Conservation (phyloP, 2,888 invertebrate species). For the Brassicogethes aeneus region DNA sequence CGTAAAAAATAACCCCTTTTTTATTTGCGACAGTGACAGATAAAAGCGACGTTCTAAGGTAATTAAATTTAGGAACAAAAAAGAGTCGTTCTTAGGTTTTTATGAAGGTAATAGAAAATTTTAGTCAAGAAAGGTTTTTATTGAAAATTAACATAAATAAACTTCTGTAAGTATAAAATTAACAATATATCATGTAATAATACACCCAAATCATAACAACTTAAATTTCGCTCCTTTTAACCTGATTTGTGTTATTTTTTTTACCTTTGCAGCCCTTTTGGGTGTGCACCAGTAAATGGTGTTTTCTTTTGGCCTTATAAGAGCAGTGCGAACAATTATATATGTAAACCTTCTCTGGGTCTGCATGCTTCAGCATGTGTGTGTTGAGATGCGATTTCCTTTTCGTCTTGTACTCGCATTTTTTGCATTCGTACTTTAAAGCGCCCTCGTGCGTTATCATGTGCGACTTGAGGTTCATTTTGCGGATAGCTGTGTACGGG, state of each 20-base stretch:
- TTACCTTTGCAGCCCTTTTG: background rate
- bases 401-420: background rate
- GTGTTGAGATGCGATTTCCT: background rate
- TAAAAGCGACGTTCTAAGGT: too few relatives aligned
- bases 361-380: background rate
- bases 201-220: conserved; percentile 5
- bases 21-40: too few relatives aligned
- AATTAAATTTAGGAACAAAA: too few relatives aligned
- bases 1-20: too few relatives aligned
- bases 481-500: background rate
- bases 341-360: background rate
- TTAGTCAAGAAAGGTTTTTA: too few relatives aligned
- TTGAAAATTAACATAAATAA: too few relatives aligned
- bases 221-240: conserved; percentile 1
- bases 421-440: background rate
- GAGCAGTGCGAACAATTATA: background rate
- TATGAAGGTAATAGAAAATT: too few relatives aligned
- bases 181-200: too few relatives aligned
- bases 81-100: too few relatives aligned
- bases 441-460: background rate
- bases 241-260: too few relatives aligned
- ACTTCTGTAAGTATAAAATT: too few relatives aligned
- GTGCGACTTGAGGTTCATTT: background rate
- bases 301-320: background rate
- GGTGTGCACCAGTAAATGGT: background rate